Base-by-base conservation (phyloP, 2,888 invertebrate genomes). In the Sisyra nigra region DNA sequence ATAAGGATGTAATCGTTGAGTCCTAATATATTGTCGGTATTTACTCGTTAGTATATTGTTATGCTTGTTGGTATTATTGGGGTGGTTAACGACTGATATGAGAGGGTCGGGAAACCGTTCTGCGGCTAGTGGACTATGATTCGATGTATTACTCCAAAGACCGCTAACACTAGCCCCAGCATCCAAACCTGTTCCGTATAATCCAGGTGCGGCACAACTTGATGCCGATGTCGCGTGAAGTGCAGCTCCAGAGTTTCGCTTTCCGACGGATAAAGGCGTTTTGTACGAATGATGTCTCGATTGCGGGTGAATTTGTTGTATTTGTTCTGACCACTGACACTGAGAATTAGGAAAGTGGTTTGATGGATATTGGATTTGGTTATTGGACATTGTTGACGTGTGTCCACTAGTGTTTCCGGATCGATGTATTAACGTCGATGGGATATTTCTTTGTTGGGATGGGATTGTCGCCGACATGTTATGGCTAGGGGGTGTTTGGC, bases 1-100 rank as follows among this genome's bases (percentile, higher is more conserved):
- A 56, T 72, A 72, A 14, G 72, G 72, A 58, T 72, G 71, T 57
- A 71, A 64, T 54, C 72, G 63, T 55, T 71, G 71, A 41, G 69
- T 65, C 49, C 69, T 63, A 54, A 71, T 57, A 55, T 71, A 72
- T 58, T 71, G 71, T 48, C 71, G 62, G 58, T 71, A 71, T 59
- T 71, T 71, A 47, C 70, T 70, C 52, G 68, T 65, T n/a, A 32
- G 13, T 9, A 31, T 14, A 31, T 24, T 33, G 9, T 41, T 33
- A 30, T 33, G 17, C 34, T 41, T 17, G 13, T 31, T 40, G 19
- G 14, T 45, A n/a, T 13, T 14, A 8, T 15, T 13, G 41, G n/a
- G 39, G 11, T 17, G 19, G 11, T 17, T 13, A 17, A 44, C 30
- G 13, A 42, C 34, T 30, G 29, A 32, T 34, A 36, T 14, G 30